Evolutionary conservation across 2,888 invertebrate species (phyloP).

Genomic region (Drosophila nr. perissopoda): DNA sequence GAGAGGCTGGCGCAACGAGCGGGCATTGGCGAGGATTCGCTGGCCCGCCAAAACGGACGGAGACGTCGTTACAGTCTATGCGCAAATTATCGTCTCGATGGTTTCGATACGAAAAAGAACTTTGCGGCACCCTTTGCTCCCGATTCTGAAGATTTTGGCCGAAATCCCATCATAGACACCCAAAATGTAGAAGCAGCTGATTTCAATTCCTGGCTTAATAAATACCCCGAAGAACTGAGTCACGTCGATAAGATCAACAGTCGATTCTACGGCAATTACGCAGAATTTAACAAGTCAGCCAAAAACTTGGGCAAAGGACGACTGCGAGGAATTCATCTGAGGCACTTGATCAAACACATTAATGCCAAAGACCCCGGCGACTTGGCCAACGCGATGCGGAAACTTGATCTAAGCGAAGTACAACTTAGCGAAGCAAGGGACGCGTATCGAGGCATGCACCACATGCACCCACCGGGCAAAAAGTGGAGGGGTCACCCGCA

Average conservation of each 20-base stretch:
- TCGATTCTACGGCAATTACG: not conserved
- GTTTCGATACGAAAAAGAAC: not conserved
- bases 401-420: not conserved
- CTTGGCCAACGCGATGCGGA: not conserved
- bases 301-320: not conserved
- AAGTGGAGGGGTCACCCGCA: not conserved
- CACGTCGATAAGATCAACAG: not conserved
- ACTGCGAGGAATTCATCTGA: not conserved
- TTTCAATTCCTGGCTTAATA: not conserved
- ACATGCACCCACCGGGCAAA: not conserved
- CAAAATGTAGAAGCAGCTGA: not conserved
- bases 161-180: not conserved
- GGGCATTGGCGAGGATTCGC: conserved; percentile 34
- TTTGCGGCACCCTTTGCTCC: not conserved
- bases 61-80: conserved; percentile 19
- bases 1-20: not conserved
- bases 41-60: conserved; percentile 28
- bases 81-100: not conserved
- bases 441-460: not conserved
- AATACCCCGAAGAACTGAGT: not conserved
- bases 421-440: too few species aligned
- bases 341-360: not conserved
- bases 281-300: not conserved
- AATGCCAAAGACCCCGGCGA: not conserved
- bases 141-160: not conserved